Percentiles rank a stretch among this genome's conserved stretches.
phyloP scores from a whole-genome alignment of 2,113 vertebrate genomes.

The Anoplopoma fimbria region DNA sequence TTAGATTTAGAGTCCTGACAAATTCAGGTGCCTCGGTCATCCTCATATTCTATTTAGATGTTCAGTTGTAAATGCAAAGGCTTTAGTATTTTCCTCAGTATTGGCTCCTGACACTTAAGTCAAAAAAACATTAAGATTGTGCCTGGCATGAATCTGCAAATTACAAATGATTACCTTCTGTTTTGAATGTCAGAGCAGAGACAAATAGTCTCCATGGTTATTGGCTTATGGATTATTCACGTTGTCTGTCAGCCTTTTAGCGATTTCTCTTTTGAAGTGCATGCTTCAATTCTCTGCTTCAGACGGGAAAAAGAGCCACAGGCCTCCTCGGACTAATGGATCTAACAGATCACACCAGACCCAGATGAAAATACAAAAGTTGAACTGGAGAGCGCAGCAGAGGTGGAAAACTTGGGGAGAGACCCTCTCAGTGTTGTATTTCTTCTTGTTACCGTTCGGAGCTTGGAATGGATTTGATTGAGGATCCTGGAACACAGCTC shows the following conservation, averaged over 20 bases:
- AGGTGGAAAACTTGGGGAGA: slow-evolving; percentile 34
- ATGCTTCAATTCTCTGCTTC: slow-evolving; percentile 53
- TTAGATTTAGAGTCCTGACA: not conserved
- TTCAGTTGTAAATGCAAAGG: slow-evolving; percentile 12
- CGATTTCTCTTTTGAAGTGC: slow-evolving; percentile 58
- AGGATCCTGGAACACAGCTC: slow-evolving; percentile 40
- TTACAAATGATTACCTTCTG: slow-evolving; percentile 21
- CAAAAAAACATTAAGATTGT: not conserved
- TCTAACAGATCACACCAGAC: slow-evolving; percentile 70
- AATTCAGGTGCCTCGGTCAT: not conserved
- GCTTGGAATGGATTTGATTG: slow-evolving; percentile 42
- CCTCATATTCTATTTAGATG: not conserved
- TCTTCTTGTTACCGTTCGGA: slow-evolving; percentile 45
- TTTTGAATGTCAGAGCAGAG: slow-evolving; percentile 26
- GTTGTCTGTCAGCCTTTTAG: slow-evolving; percentile 46
- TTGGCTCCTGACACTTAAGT: slow-evolving; percentile 9
- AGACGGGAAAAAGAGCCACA: slow-evolving; percentile 61
- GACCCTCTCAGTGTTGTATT: slow-evolving; percentile 42
- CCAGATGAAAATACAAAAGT: slow-evolving; percentile 58
- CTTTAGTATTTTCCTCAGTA: not conserved
- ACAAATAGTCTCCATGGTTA: slow-evolving; percentile 40
- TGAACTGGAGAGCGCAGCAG: slow-evolving; percentile 48
- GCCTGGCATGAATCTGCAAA: slow-evolving; percentile 11
- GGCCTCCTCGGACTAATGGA: slow-evolving; percentile 71
- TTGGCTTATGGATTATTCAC: slow-evolving; percentile 27